phyloP scores from a whole-genome alignment of 2,113 vertebrate genomes.

The Colaptes auratus region DNA sequence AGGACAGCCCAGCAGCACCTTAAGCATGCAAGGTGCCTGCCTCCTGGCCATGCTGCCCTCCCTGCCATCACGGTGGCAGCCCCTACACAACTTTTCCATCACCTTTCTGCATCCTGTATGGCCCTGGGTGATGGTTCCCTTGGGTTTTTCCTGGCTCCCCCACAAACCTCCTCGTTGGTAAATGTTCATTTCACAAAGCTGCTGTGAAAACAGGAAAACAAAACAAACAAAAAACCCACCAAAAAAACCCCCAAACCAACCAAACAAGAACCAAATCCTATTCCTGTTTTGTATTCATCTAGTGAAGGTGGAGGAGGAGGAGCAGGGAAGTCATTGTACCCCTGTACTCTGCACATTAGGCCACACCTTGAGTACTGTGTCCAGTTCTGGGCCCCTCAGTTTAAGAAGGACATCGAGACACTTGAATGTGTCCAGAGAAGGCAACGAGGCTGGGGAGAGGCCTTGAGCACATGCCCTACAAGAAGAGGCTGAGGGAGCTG shows the following conservation, averaged over 20 bases:
- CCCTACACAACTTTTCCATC: accelerated
- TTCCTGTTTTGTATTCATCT: background rate
- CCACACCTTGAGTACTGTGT: too few species aligned
- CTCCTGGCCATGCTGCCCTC: background rate
- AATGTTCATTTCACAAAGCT: background rate
- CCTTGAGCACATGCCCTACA: too few species aligned
- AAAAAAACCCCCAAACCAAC: too few species aligned
- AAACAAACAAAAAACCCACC: too few species aligned
- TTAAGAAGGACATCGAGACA: too few species aligned
- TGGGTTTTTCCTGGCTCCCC: accelerated
- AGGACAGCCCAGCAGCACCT: accelerated
- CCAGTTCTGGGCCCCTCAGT: too few species aligned
- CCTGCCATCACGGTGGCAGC: accelerated
- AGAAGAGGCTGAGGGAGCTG: too few species aligned
- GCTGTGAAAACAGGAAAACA: background rate
- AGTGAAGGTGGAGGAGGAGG: background rate
- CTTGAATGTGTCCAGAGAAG: too few species aligned
- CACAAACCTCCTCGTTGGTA: background rate
- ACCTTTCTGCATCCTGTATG: accelerated
- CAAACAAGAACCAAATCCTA: background rate
- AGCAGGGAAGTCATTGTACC: too few species aligned
- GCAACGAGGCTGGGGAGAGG: too few species aligned
- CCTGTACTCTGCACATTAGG: too few species aligned
- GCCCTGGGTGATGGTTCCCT: background rate
- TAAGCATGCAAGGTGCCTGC: accelerated